Base-by-base conservation (phyloP, 1,140 invertebrate genomes). In the Matsumurasca onukii region DNA sequence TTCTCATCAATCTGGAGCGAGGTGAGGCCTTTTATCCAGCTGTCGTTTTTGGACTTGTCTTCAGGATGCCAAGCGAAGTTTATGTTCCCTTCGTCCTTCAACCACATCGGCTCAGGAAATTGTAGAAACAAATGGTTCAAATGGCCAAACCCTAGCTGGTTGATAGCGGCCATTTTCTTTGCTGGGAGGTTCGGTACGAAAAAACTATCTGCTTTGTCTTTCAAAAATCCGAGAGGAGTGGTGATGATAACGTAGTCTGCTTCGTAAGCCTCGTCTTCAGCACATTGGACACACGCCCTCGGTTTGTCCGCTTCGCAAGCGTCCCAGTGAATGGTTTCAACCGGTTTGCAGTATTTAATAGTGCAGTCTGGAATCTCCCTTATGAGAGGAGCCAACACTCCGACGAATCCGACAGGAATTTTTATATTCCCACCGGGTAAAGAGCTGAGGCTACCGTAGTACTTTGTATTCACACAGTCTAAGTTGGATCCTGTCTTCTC, bases 241-340 rank as follows among this genome's bases (percentile, higher is more conserved):
- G 92, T 95, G 3, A 91, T 79, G 51, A 96, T 88, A 1, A 94
- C 89, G 75, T 93, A 91, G 78, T 94, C 90, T 1, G 87, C 88
- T 34, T 80, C 82, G 74, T 87, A 86, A 74, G 88, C 86, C 69
- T 88, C 85, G 0, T 90, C 91, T 76, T 93, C 90, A 73, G 84
- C 83, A 75, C 87, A 88, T 72, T 87, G 86, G 1, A 91, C 82
- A 3, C 87, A 73, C 1, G 84, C 85, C 31, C 86, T 80, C 24
- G 83, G 80, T 66, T 78, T 76, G 20, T 73, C 74, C 0, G 57
- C 17, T 17, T 57, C 66, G 2, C 67, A 49, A 31, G 71, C 66
- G 22, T 71, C 71, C 73, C 73, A 72, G n/a, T 48, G 31, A 22
- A 72, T 69, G 15, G 2, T 39, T 20, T 64, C 27, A 2, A 72